Conservation (phyloP, 1,140 invertebrate genomes). For the Drosophila sp. region DNA sequence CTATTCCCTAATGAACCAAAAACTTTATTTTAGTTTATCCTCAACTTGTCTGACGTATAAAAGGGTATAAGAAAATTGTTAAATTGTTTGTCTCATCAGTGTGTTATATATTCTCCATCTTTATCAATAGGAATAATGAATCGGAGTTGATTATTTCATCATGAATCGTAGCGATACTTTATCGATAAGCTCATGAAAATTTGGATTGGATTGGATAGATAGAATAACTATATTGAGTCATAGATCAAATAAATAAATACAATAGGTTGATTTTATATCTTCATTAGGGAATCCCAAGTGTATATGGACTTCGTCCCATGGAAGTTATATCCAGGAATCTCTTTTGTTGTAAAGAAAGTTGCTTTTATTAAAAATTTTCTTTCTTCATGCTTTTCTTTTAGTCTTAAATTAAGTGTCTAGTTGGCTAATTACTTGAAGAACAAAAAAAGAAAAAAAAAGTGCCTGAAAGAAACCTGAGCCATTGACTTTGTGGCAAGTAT, state of each 20-base stretch:
- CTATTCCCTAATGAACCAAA: conserved; percentile 39
- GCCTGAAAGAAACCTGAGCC: background rate
- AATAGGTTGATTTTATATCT: too few species aligned
- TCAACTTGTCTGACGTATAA: background rate
- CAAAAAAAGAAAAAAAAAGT: conserved; percentile 2
- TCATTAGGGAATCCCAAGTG: too few species aligned
- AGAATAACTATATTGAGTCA: too few species aligned
- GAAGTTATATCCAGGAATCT: background rate
- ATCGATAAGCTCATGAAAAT: too few species aligned
- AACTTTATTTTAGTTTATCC: conserved; percentile 21
- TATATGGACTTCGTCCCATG: background rate
- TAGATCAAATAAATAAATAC: too few species aligned
- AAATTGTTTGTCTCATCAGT: too few species aligned
- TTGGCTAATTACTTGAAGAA: conserved; percentile 53
- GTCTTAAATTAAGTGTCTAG: conserved; percentile 35
- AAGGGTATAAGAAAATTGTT: too few species aligned
- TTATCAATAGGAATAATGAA: too few species aligned
- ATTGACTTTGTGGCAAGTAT: conserved; percentile 36
- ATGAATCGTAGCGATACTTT: too few species aligned
- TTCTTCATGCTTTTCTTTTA: background rate
- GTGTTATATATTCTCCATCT: too few species aligned
- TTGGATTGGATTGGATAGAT: too few species aligned
- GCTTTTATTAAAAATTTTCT: conserved; percentile 29
- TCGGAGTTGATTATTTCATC: too few species aligned
- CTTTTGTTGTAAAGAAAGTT: conserved; percentile 23